phyloP scores from a whole-genome alignment of 2,797 vertebrate genomes.

The Crenuchus spilurus region DNA sequence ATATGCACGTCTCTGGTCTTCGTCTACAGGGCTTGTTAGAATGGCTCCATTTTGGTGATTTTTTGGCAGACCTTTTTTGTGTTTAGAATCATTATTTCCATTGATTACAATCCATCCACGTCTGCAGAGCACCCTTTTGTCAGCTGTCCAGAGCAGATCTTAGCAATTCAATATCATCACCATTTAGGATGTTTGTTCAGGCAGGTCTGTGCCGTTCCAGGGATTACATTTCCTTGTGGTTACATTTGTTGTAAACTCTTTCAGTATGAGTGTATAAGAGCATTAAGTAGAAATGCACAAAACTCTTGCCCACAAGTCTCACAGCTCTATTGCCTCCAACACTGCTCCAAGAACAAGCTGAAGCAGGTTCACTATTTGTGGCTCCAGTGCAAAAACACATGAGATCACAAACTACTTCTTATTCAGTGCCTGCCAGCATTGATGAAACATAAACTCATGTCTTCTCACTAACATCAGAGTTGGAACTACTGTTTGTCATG shows the following conservation, averaged over 20 bases:
- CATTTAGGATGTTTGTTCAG: constrained; percentile 20
- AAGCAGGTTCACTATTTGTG: constrained; percentile 47
- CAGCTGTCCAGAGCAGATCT: neutral
- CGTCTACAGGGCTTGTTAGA: constrained; percentile 42
- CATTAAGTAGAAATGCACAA: constrained; percentile 10
- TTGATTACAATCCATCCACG: constrained; percentile 19
- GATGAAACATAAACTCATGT: constrained; percentile 41
- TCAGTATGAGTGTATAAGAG: constrained; percentile 15
- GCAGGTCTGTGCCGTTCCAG: constrained; percentile 5
- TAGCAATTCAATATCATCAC: constrained; percentile 19
- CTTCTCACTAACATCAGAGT: constrained; percentile 44
- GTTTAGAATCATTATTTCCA: constrained; percentile 48
- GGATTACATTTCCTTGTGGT: constrained; percentile 16
- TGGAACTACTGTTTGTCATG: constrained; percentile 41
- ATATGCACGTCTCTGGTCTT: constrained; percentile 58
- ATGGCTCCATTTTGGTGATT: constrained; percentile 35
- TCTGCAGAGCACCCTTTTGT: constrained; percentile 12
- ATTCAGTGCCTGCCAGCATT: constrained; percentile 44
- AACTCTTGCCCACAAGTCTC: constrained; percentile 12
- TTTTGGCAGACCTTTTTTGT: constrained; percentile 42
- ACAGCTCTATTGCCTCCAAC: constrained; percentile 22
- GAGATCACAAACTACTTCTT: constrained; percentile 49
- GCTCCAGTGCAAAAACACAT: constrained; percentile 30
- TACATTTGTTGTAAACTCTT: constrained; percentile 28
- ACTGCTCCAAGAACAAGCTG: constrained; percentile 25